These are phyloP conservation scores for Cyrtonyx montezumae DNA, from an alignment of 2,113 vertebrate genomes.

Conservation along the genomic window DNA sequence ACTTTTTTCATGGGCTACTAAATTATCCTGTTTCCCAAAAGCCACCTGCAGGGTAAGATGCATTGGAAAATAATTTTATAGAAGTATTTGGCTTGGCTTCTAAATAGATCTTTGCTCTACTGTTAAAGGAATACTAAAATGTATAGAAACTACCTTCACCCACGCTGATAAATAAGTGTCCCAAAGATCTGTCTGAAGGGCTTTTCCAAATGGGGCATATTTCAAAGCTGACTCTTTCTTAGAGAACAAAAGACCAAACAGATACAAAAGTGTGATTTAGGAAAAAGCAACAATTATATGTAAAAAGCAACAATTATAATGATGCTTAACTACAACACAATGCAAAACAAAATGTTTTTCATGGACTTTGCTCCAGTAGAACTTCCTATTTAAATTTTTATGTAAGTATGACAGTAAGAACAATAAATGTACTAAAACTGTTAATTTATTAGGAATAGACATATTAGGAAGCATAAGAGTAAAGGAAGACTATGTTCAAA, in stretches of 20 bases:
- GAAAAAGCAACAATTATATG: neutral
- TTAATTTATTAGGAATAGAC: slow-evolving; percentile 6
- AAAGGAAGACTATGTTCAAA: neutral
- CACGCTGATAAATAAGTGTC: neutral
- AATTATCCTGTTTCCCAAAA: neutral
- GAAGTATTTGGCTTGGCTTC: neutral
- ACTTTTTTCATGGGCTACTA: neutral
- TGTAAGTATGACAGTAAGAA: slow-evolving; percentile 21
- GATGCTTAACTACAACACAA: neutral
- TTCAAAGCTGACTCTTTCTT: neutral
- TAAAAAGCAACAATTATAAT: neutral
- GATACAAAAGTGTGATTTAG: neutral
- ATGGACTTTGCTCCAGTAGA: neutral
- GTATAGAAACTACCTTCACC: neutral
- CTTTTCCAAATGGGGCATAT: neutral
- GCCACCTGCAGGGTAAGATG: neutral
- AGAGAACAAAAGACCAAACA: neutral
- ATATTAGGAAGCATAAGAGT: neutral
- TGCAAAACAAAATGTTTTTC: neutral
- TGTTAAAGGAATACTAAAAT: neutral
- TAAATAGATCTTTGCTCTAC: neutral
- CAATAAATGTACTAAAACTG: neutral
- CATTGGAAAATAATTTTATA: neutral
- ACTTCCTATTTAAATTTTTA: slow-evolving; percentile 28
- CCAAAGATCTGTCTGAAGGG: neutral